Evolutionary conservation across 2,888 invertebrate species (phyloP), one percentile per base, ranked within the genome.

Genomic region (Tortrix viridana): DNA sequence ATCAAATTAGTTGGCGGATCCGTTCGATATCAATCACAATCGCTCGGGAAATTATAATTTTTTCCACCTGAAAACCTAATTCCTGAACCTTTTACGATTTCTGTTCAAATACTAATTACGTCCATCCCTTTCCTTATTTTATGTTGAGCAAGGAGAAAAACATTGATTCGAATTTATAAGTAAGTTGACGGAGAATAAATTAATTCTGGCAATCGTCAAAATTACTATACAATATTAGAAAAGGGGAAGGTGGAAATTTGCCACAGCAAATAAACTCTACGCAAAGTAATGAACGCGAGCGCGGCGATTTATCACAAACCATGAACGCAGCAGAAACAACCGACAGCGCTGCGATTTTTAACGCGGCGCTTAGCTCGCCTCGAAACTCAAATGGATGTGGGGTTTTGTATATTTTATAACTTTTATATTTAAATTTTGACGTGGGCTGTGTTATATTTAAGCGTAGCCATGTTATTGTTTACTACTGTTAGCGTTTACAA

Each of bases 321-420:
- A 22, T 50, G 56, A 37, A 62, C 50, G 62, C 38, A 56, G 56
- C 38, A 56, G 38, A 57, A 56, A 62, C 20, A 56, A 56, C 16
- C 12, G 52, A 38, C 49, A 62, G 44, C 44, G 46, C 41, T 50
- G 62, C 56, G 38, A 57, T 57, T 62, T 62, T 62, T 59, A 59
- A 59, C 62, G 46, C 61, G 19, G 44, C 56, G 62, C 56, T 52
- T 50, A 46, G 37, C 46, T 50, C 52, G 56, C 50, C 56, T 56
- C 50, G 50, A 57, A 56, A 56, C 56, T 61, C 41, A 53, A 53
- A 53, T 52, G 23, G 50, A 49, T 38, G 56, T 20, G 46, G n/a
- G 41, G 22, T 20, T 53, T 41, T 16, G 37, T 37, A 20, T 38
- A 52, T 6, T 41, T 41, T 41, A 41, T 41, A 41, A 41, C 41